Percentiles rank a stretch among this genome's conserved stretches.
These are phyloP conservation scores for Oryzias melastigma DNA, from an alignment of 2,113 vertebrate genomes.

Conservation along the genomic window DNA sequence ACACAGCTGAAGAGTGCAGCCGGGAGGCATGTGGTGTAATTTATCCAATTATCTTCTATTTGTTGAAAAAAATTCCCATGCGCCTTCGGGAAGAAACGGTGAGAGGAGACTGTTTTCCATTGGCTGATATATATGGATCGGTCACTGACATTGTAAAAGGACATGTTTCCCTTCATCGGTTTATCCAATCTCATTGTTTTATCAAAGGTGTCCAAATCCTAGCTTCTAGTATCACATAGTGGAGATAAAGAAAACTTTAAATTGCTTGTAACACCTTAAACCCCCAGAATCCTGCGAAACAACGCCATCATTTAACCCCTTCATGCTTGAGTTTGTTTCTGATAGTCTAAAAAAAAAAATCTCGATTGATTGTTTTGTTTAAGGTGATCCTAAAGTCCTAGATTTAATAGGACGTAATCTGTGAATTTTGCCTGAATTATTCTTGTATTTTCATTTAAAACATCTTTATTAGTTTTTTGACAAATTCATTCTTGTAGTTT, in stretches of 20 bases:
- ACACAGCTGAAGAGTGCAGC: conserved; percentile 10
- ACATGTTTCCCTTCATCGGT: neutral
- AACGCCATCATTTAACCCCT: conserved; percentile 6
- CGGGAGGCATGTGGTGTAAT: conserved; percentile 6
- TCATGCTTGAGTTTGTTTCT: no score
- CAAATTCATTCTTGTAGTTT: no score
- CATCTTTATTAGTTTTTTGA: no score
- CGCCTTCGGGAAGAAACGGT: neutral
- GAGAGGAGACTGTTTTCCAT: neutral
- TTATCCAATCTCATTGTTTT: no score
- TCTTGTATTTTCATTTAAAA: no score
- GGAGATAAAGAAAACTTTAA: conserved; percentile 1
- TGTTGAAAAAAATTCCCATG: conserved; percentile 14
- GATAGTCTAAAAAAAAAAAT: no score
- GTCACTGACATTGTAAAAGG: neutral
- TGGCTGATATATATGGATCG: neutral
- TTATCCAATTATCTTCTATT: conserved; percentile 40
- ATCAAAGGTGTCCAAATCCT: neutral
- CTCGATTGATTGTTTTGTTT: no score
- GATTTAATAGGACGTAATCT: no score
- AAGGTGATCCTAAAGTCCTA: no score
- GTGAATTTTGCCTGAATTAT: no score
- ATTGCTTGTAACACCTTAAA: conserved; percentile 8
- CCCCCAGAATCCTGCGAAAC: conserved; percentile 24
- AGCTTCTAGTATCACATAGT: neutral